These are phyloP conservation scores for Corythornis vintsioides DNA, from an alignment of 2,113 vertebrate genomes.

Conservation along the genomic window DNA sequence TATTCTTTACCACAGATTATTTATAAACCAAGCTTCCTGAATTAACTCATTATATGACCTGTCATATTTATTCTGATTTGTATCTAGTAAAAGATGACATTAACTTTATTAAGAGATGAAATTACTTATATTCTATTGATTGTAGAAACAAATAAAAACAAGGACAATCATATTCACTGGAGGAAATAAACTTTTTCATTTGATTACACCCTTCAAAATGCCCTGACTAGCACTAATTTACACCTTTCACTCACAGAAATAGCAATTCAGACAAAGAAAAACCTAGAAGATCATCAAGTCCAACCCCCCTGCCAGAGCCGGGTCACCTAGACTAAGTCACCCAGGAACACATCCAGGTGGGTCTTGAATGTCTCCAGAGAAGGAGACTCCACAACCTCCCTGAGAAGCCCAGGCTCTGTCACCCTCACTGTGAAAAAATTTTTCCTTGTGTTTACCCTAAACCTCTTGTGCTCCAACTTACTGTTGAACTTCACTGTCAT, in stretches of 20 bases:
- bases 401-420: too few relatives aligned
- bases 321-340: too few relatives aligned
- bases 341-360: too few relatives aligned
- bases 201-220: not conserved
- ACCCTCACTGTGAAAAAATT: too few relatives aligned
- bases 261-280: not conserved
- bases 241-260: not conserved
- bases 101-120: not conserved
- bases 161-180: not conserved
- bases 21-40: not conserved
- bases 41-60: not conserved
- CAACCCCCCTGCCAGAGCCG: too few relatives aligned
- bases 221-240: not conserved
- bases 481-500: not conserved
- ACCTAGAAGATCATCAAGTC: too few relatives aligned
- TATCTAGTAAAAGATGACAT: not conserved
- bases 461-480: too few relatives aligned
- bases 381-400: too few relatives aligned
- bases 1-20: not conserved
- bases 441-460: too few relatives aligned
- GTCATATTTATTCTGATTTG: not conserved
- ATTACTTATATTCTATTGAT: not conserved
- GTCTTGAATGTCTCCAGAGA: too few relatives aligned
- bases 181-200: not conserved
- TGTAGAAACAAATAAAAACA: not conserved